Conservation (phyloP, 2,888 invertebrate genomes). For the Oxytorus armatus region DNA sequence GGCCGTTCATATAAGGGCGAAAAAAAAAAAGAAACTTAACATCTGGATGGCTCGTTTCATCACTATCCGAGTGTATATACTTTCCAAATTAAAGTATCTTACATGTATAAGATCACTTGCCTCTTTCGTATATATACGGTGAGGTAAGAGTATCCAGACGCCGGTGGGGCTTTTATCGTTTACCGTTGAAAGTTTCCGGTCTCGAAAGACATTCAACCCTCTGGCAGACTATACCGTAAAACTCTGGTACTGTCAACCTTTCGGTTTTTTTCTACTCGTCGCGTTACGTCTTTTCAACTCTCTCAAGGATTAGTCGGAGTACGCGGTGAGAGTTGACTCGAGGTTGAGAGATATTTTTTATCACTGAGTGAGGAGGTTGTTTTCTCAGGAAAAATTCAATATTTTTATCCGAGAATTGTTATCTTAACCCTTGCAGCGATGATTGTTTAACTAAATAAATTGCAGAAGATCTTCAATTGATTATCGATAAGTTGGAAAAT, state of each 20-base stretch:
- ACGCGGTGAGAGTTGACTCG: no score
- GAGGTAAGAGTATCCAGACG: constrained; percentile 55
- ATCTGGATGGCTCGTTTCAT: constrained; percentile 63
- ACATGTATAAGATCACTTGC: constrained; percentile 17
- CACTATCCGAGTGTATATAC: constrained; percentile 31
- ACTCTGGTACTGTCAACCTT: constrained; percentile 4
- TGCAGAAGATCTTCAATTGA: no score
- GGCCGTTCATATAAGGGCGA: constrained; percentile 7
- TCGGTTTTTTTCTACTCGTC: background rate
- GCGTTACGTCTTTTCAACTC: background rate
- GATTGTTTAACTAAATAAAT: no score
- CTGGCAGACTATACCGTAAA: background rate
- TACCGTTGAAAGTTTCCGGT: constrained; percentile 38
- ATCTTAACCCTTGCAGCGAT: no score
- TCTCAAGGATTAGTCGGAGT: background rate
- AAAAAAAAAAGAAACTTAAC: constrained; percentile 41
- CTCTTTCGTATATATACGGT: constrained; percentile 5
- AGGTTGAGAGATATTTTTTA: no score
- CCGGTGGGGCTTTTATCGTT: constrained; percentile 50
- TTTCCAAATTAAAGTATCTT: constrained; percentile 46
- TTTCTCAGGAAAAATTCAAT: no score
- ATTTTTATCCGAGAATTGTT: no score
- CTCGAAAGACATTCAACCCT: constrained; percentile 17
- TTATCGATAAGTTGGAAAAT: no score
- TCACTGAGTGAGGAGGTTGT: no score